These are phyloP conservation scores for Engystomops pustulosus DNA, from an alignment of 2,113 vertebrate genomes.

Conservation along the genomic window DNA sequence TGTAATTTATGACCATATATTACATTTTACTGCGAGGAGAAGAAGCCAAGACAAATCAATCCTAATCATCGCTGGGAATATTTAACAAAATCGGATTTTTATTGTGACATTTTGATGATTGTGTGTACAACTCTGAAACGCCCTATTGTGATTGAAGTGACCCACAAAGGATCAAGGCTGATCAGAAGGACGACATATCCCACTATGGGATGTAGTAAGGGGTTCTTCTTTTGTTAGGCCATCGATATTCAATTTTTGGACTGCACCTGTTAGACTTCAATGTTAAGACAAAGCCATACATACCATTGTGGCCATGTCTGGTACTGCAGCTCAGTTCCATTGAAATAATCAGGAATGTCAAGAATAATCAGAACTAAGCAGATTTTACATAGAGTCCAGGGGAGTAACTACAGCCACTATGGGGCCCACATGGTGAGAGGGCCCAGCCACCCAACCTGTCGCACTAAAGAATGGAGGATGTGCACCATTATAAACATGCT, in stretches of 20 bases:
- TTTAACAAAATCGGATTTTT: slow-evolving; percentile 11
- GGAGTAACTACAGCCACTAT: too few species aligned
- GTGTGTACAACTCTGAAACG: background rate
- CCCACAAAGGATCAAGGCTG: background rate
- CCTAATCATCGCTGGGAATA: background rate
- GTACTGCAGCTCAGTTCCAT: background rate
- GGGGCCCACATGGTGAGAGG: too few species aligned
- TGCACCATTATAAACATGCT: too few species aligned
- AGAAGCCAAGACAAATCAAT: background rate
- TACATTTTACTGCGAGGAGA: background rate
- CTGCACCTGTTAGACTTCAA: too few species aligned
- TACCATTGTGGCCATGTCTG: background rate
- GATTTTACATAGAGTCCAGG: too few species aligned
- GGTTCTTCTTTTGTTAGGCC: too few species aligned
- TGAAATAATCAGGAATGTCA: background rate
- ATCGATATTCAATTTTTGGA: too few species aligned
- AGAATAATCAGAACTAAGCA: too few species aligned
- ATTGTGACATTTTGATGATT: slow-evolving; percentile 18
- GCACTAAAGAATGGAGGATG: too few species aligned
- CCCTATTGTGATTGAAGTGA: background rate
- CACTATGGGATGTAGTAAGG: too few species aligned
- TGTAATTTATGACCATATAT: background rate
- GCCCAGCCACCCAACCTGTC: too few species aligned
- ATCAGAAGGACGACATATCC: background rate
- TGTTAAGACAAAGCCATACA: too few species aligned